Percentiles rank a stretch among this genome's conserved stretches.
These are phyloP conservation scores for Karalla daura DNA, from an alignment of 2,797 vertebrate species.

Conservation along the genomic window DNA sequence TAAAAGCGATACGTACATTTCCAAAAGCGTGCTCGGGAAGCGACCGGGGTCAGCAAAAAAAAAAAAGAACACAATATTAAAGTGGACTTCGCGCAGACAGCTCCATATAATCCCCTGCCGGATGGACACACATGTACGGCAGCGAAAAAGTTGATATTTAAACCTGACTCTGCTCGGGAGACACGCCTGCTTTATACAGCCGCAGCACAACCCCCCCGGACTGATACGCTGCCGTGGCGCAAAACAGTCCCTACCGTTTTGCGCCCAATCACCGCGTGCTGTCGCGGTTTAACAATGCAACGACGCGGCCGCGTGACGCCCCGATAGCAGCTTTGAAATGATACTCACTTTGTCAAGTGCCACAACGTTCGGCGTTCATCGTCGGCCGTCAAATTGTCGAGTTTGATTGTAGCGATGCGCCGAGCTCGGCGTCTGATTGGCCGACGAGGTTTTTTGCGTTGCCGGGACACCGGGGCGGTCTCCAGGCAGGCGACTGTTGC, in stretches of 20 bases:
- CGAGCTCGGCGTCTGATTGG: constrained; percentile 74
- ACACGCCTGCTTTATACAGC: constrained; percentile 78
- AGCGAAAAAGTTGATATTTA: constrained; percentile 19
- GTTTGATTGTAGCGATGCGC: constrained; percentile 75
- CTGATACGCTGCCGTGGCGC: constrained; percentile 24
- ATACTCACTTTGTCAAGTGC: too few relatives aligned
- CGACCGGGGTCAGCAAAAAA: constrained; percentile 54
- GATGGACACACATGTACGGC: constrained; percentile 4
- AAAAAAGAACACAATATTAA: too few relatives aligned
- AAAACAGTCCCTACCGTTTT: constrained; percentile 65
- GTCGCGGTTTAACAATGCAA: not conserved
- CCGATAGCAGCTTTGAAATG: too few relatives aligned
- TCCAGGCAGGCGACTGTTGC: constrained; percentile 9
- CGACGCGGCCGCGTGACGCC: accelerated
- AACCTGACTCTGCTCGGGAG: not conserved
- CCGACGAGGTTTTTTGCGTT: constrained; percentile 74
- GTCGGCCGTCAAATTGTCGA: not conserved
- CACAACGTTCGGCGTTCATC: too few relatives aligned
- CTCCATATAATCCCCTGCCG: constrained; percentile 65
- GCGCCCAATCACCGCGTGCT: accelerated
- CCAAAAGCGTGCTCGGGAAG: constrained; percentile 49
- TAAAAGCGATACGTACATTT: constrained; percentile 67
- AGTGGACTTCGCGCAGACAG: constrained; percentile 39
- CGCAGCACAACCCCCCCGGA: constrained; percentile 66
- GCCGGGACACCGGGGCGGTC: constrained; percentile 71